phyloP scores from a whole-genome alignment of 2,797 vertebrate genomes.

The Lycodopsis pacificus region DNA sequence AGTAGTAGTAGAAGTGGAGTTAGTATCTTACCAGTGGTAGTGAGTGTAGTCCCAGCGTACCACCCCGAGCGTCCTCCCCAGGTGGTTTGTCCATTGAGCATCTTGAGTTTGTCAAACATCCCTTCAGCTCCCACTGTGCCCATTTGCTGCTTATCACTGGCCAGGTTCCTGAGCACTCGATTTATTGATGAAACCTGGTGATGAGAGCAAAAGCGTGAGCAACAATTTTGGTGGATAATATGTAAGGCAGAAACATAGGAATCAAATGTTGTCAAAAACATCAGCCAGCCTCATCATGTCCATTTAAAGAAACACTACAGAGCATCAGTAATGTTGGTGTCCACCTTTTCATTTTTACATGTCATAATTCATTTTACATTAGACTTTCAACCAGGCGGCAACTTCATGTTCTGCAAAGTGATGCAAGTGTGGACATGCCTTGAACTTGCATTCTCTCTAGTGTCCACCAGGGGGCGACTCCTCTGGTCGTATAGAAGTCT shows the following conservation, averaged over 20 bases:
- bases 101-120: slow-evolving; percentile 99
- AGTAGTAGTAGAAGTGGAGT: not conserved
- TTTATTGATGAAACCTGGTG: slow-evolving; percentile 99
- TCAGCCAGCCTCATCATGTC: not conserved
- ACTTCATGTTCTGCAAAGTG: no score
- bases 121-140: slow-evolving; percentile 94
- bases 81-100: slow-evolving; percentile 93
- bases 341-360: not conserved
- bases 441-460: no score
- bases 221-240: not conserved
- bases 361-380: not conserved
- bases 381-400: no score
- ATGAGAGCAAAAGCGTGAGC: slow-evolving; percentile 30
- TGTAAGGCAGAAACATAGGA: not conserved
- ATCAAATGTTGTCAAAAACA: not conserved
- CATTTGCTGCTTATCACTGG: slow-evolving; percentile 99
- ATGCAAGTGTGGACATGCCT: no score
- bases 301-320: slow-evolving; percentile 1
- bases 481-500: no score
- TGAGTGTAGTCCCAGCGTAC: slow-evolving; percentile 93
- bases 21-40: slow-evolving; percentile 87
- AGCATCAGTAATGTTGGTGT: slow-evolving; percentile 2
- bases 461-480: no score
- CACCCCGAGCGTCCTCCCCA: slow-evolving; percentile 96
- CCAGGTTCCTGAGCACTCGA: slow-evolving; percentile 98